Evolutionary conservation across 53 echinoderm and acorn worm species (phyloP).

Genomic region (Hippasteria phrygiana): DNA sequence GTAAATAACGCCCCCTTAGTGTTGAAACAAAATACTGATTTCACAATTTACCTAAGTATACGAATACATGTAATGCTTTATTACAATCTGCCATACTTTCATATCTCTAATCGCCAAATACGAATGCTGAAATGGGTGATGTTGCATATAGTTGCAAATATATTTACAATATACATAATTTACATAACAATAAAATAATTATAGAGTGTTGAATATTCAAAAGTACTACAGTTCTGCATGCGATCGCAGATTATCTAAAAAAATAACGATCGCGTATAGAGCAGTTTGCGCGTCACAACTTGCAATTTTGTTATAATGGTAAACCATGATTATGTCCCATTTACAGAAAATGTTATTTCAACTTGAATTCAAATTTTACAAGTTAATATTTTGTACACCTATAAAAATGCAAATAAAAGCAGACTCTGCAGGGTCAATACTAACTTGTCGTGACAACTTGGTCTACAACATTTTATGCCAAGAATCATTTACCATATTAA

Average conservation of each 20-base stretch:
- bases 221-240: conserved; percentile 7
- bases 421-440: background rate
- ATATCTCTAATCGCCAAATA: conserved; percentile 7
- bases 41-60: background rate
- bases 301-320: background rate
- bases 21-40: background rate
- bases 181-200: conserved; percentile 44
- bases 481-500: too few species aligned
- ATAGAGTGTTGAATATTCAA: background rate
- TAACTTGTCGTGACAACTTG: too few species aligned
- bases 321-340: conserved; percentile 44
- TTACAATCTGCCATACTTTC: conserved; percentile 18
- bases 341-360: conserved; percentile 51
- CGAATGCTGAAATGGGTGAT: conserved; percentile 51
- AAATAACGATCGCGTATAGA: too few species aligned
- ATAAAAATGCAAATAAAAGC: conserved; percentile 30
- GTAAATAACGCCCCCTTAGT: background rate
- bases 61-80: conserved; percentile 7
- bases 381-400: conserved; percentile 65
- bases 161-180: conserved; percentile 64
- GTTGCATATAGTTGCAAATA: conserved; percentile 53
- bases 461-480: too few species aligned
- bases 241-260: background rate
- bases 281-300: too few species aligned
- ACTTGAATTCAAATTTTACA: conserved; percentile 56